These are phyloP conservation scores for Lanistes nyassanus DNA, from an alignment of 1,140 invertebrate species.

Conservation along the genomic window DNA sequence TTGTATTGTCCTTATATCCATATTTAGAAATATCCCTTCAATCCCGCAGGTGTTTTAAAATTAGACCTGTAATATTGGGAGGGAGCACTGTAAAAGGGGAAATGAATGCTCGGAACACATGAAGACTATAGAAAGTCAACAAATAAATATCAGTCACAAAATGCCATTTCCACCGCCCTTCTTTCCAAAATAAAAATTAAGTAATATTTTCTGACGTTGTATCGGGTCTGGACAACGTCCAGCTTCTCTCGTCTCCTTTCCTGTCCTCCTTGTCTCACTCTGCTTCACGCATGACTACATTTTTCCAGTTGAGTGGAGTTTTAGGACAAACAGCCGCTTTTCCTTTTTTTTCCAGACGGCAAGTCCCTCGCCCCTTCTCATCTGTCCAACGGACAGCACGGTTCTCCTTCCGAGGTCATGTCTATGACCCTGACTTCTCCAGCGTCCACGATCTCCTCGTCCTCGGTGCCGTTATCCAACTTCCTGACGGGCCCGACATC, in stretches of 20 bases:
- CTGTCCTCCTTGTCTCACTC: not conserved
- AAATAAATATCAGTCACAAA: too few relatives aligned
- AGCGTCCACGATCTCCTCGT: not conserved
- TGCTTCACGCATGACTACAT: not conserved
- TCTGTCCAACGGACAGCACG: not conserved
- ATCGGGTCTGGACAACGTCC: too few relatives aligned
- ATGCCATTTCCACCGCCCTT: too few relatives aligned
- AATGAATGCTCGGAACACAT: too few relatives aligned
- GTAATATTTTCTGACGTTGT: too few relatives aligned
- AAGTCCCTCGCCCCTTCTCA: conserved; percentile 6
- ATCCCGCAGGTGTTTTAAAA: too few relatives aligned
- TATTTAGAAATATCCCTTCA: too few relatives aligned
- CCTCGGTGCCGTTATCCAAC: not conserved
- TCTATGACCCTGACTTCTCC: not conserved
- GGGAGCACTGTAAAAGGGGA: too few relatives aligned
- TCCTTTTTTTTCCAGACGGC: not conserved
- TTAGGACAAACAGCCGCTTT: not conserved
- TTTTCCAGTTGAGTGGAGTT: not conserved
- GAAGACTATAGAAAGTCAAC: too few relatives aligned
- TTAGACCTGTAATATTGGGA: too few relatives aligned
- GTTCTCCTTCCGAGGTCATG: not conserved
- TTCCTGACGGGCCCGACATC: not conserved
- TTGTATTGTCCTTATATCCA: too few relatives aligned
- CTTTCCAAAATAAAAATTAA: too few relatives aligned
- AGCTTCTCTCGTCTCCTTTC: not conserved